Percentiles rank a stretch among this genome's conserved stretches.
Evolutionary conservation across 2,113 vertebrate species (phyloP).

Genomic region (Thamnophis sirtalis): DNA sequence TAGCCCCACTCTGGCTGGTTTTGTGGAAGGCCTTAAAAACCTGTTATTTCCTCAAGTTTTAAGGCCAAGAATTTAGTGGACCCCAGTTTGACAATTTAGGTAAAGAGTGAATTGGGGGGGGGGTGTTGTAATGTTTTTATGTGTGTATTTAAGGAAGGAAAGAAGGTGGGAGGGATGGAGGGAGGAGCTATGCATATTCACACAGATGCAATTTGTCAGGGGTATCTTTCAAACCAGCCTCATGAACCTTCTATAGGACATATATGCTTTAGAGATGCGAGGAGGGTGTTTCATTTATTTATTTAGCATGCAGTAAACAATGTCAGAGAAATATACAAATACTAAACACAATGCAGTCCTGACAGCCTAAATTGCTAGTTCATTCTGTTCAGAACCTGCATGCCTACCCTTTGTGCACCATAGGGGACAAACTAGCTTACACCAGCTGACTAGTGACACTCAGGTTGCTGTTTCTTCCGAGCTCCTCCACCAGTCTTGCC

Average conservation of each 20-base stretch:
- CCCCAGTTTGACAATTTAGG: not conserved
- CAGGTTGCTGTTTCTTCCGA: not conserved
- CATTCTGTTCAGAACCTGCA: not conserved
- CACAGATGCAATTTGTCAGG: not conserved
- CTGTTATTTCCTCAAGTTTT: not conserved
- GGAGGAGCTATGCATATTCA: not conserved
- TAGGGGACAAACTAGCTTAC: not conserved
- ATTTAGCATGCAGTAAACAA: not conserved
- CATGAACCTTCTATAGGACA: not conserved
- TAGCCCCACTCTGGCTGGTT: not conserved
- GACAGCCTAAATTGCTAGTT: not conserved
- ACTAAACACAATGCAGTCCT: not conserved
- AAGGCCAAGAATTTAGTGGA: not conserved
- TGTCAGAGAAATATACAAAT: not conserved
- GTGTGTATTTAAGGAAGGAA: not conserved
- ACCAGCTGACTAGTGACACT: not conserved
- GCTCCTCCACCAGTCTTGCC: not conserved
- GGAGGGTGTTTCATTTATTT: not conserved
- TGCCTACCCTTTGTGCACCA: not conserved
- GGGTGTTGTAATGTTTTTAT: not conserved
- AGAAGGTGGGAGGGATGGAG: not conserved
- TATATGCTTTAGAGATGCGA: not conserved
- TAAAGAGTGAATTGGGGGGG: not conserved
- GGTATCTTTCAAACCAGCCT: not conserved
- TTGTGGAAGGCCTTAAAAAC: not conserved